Percentiles rank a stretch among this genome's conserved stretches.
Evolutionary conservation across 1,140 invertebrate genomes (phyloP).

Genomic region (Frieseomelitta varia): DNA sequence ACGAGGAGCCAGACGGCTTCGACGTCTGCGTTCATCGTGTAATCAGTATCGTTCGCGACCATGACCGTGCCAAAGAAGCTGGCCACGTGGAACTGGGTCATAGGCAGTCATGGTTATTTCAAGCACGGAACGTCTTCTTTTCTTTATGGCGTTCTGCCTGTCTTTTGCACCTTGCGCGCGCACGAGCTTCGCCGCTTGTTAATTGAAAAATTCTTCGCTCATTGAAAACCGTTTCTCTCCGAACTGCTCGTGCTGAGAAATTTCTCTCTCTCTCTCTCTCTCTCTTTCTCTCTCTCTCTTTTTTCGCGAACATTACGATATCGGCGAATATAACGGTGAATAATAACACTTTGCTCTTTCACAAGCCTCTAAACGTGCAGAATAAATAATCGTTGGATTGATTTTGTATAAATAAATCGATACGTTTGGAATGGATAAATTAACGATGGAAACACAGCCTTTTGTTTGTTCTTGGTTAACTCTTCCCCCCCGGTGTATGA

Average conservation of each 20-base stretch:
- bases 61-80: conserved; percentile 46
- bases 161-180: conserved; percentile 15
- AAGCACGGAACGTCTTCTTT: conserved; percentile 32
- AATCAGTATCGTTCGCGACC: conserved; percentile 50
- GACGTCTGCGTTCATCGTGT: conserved; percentile 18
- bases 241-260: background rate
- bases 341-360: background rate
- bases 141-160: background rate
- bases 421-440: background rate
- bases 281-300: too few species aligned
- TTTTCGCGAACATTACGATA: background rate
- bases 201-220: conserved; percentile 18
- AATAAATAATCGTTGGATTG: background rate
- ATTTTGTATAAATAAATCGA: background rate
- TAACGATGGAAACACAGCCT: background rate
- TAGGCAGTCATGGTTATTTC: conserved; percentile 50
- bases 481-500: background rate
- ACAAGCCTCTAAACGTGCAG: background rate
- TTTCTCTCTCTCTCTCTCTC: background rate
- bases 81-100: conserved; percentile 48
- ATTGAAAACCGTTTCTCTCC: background rate
- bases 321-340: background rate
- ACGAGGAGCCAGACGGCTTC: conserved; percentile 18
- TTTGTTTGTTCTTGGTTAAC: background rate
- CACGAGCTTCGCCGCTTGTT: background rate